Base-by-base conservation (phyloP, 2,888 invertebrate genomes). In the Ochropleura plecta region DNA sequence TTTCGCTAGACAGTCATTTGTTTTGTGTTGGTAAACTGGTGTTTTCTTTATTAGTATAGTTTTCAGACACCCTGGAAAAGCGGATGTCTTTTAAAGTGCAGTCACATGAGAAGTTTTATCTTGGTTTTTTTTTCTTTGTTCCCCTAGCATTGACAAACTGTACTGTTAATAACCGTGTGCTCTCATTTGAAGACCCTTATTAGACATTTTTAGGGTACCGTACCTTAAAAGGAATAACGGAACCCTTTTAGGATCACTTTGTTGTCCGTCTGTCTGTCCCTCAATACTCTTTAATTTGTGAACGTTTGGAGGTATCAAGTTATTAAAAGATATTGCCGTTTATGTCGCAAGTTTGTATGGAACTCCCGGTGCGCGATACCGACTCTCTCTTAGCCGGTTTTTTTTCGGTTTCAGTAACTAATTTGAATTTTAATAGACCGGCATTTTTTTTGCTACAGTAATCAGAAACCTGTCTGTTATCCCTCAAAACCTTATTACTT, bases 381-480 rank as follows among this genome's bases (percentile, higher is more conserved):
- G 30, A 30, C 30, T 30, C 30, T 1, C 30, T 30, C 30, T 30
- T 30, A 2, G 30, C 30, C 30, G 30, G 1, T 30, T 30, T 40
- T 66, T 48, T 64, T 64, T 42, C 8, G 0, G 9, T 55, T 49
- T 51, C 42, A 48, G 46, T 16, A 63, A 57, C 30, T 49, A 60
- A 64, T 74, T 59, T 59, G 30, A 74, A 75, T 68, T 81, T 55
- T 49, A 70, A 70, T 62, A 64, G 63, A 44, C 44, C 4, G 20
- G 10, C 42, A 63, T 73, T 59, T 51, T 70, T 57, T 66, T 70
- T 3, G n/a, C 48, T 16, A 78, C 49, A 60, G 51, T 66, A 70
- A 69, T 82, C 68, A 62, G 53, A 71, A 71, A 63, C 9, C 48
- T 66, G 59, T 66, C 62, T 62, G 6, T 72, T 69, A 71, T 53